phyloP scores from a whole-genome alignment of 2,113 vertebrate species.

The Formicarius rufipectus region DNA sequence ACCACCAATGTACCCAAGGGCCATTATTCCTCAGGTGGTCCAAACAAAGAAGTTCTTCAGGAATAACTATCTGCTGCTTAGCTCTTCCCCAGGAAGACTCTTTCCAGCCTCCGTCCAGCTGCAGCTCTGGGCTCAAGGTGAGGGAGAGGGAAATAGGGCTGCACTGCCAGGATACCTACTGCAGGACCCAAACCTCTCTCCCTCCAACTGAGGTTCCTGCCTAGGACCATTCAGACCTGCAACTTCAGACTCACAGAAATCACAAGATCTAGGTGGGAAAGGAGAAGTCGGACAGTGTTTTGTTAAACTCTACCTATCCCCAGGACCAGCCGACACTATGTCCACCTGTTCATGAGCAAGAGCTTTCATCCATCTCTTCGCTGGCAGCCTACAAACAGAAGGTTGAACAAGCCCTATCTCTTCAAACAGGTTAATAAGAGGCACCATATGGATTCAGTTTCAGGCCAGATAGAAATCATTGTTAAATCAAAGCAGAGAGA shows the following conservation, averaged over 20 bases:
- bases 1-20: not conserved
- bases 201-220: not conserved
- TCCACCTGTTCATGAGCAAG: not conserved
- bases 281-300: not conserved
- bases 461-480: not conserved
- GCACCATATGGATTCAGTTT: not conserved
- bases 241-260: not conserved
- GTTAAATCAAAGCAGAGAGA: not conserved
- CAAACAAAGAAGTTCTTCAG: not conserved
- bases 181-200: not conserved
- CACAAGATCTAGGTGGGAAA: not conserved
- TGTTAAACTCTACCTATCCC: not conserved
- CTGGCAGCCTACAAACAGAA: not conserved
- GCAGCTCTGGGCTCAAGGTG: not conserved
- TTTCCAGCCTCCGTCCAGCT: not conserved
- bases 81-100: not conserved
- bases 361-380: not conserved
- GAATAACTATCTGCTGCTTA: not conserved
- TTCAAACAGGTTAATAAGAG: not conserved
- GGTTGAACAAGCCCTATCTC: not conserved
- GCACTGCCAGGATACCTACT: accelerated
- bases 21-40: not conserved
- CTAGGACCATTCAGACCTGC: not conserved
- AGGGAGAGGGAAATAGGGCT: not conserved
- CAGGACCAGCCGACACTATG: not conserved